phyloP scores from a whole-genome alignment of 2,113 vertebrate species.

The Thermophis baileyi region DNA sequence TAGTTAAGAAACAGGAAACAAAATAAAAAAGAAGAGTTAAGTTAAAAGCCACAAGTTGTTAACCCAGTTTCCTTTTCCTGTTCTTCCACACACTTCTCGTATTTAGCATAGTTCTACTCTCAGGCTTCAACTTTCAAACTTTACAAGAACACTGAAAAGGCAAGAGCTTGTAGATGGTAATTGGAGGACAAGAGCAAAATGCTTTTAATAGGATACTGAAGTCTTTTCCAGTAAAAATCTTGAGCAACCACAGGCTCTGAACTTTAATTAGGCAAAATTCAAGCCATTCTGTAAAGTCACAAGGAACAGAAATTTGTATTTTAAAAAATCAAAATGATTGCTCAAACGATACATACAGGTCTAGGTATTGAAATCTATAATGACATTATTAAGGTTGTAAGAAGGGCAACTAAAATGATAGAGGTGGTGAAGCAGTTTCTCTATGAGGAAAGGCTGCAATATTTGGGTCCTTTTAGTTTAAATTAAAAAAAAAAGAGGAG shows the following conservation, averaged over 20 bases:
- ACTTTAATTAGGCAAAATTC: not conserved
- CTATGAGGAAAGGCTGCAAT: not conserved
- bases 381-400: not conserved
- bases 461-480: not conserved
- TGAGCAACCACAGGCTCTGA: not conserved
- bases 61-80: not conserved
- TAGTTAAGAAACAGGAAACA: conserved; percentile 7
- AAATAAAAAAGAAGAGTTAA: not conserved
- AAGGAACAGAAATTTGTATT: not conserved
- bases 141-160: not conserved
- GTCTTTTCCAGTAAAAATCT: not conserved
- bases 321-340: not conserved
- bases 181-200: not conserved
- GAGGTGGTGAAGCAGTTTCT: not conserved
- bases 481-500: not conserved
- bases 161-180: not conserved
- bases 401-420: not conserved
- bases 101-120: not conserved
- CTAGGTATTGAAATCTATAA: not conserved
- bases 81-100: not conserved
- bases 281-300: not conserved
- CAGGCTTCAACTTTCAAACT: not conserved
- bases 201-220: not conserved
- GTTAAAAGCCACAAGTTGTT: not conserved
- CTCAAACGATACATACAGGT: not conserved